Conservation (phyloP, 2,113 vertebrate genomes). For the Tychaedon coryphoeus region DNA sequence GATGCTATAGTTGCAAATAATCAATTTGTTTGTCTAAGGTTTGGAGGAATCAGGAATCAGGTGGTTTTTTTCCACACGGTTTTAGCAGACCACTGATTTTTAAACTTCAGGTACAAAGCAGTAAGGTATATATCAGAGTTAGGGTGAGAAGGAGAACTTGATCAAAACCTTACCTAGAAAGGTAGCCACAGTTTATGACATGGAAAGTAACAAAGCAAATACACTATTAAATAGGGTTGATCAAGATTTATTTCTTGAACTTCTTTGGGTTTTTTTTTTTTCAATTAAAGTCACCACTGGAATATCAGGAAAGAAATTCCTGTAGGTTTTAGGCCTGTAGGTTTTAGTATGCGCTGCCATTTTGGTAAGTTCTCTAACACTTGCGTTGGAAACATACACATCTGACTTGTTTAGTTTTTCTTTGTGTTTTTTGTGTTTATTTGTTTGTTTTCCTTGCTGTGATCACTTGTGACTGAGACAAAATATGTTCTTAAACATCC, state of each 20-base stretch:
- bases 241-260: not conserved
- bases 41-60: not conserved
- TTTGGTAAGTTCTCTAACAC: not conserved
- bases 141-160: not conserved
- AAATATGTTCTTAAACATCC: not conserved
- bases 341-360: not conserved
- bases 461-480: not conserved
- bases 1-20: not conserved
- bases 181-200: not conserved
- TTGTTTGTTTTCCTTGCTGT: not conserved
- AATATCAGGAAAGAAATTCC: not conserved
- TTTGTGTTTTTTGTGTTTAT: not conserved
- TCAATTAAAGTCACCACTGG: not conserved
- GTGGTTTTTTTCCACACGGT: not conserved
- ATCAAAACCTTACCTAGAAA: not conserved
- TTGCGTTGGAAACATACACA: not conserved
- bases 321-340: not conserved
- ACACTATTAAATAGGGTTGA: not conserved
- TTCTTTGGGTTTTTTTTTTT: not conserved
- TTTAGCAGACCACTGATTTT: slow-evolving; percentile 2
- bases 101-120: not conserved
- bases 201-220: not conserved
- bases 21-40: not conserved
- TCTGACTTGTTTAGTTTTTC: not conserved
- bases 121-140: not conserved